A percentile compares a stretch with the other conserved stretches of the same genome.
These are phyloP conservation scores for Anas platyrhynchos DNA, from an alignment of 2,113 vertebrate species.

Conservation along the genomic window DNA sequence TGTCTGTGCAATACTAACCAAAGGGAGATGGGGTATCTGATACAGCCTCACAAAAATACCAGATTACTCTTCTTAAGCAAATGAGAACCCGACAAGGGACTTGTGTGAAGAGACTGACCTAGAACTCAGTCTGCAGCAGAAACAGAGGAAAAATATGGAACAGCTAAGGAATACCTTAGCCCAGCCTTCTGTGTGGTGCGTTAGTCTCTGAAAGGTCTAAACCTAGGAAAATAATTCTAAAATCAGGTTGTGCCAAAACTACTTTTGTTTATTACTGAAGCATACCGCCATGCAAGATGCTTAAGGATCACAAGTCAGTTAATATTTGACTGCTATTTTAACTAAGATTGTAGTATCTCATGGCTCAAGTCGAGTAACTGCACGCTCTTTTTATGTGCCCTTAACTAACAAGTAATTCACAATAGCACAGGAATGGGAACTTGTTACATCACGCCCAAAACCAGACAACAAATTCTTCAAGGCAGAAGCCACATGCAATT, in stretches of 20 bases:
- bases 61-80: not conserved
- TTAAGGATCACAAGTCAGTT: not conserved
- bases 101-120: not conserved
- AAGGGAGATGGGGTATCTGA: not conserved
- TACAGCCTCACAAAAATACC: not conserved
- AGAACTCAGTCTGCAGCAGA: not conserved
- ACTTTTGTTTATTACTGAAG: conserved; percentile 6
- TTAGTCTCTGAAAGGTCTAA: not conserved
- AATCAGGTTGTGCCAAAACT: not conserved
- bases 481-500: conserved; percentile 1
- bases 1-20: not conserved
- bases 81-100: not conserved
- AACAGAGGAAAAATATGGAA: not conserved
- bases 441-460: conserved; percentile 48
- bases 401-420: conserved; percentile 7
- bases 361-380: not conserved
- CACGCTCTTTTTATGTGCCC: not conserved
- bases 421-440: not conserved
- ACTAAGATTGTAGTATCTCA: not conserved
- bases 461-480: not conserved
- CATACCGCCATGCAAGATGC: not conserved
- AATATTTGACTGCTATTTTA: not conserved
- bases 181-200: not conserved
- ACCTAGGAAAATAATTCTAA: not conserved
- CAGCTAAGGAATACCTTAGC: not conserved